A percentile compares a stretch with the other conserved stretches of the same genome.
These are phyloP conservation scores for Diceros bicornis DNA, from an alignment of 2,797 vertebrate genomes.

Conservation along the genomic window DNA sequence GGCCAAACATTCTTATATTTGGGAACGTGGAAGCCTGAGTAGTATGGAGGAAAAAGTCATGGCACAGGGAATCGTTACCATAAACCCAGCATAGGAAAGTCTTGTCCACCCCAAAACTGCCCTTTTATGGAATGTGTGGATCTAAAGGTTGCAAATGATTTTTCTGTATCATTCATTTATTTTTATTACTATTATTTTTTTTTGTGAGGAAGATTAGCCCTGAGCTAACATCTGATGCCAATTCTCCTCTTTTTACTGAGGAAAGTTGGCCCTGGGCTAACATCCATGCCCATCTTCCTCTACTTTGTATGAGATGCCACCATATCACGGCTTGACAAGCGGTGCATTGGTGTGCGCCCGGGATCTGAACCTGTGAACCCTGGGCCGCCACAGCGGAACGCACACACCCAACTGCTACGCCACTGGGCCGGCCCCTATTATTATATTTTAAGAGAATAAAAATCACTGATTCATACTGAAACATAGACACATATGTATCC, in stretches of 20 bases:
- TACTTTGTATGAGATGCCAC: too few species aligned
- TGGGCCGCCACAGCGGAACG: too few species aligned
- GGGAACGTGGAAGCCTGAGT: background rate
- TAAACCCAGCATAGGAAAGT: background rate
- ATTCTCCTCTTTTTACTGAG: too few species aligned
- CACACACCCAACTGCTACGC: too few species aligned
- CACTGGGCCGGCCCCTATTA: background rate
- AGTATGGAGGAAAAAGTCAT: background rate
- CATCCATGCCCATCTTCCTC: too few species aligned
- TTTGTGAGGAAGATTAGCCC: too few species aligned
- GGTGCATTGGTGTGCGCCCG: too few species aligned
- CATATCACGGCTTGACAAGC: too few species aligned
- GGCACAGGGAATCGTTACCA: background rate
- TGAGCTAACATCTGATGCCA: too few species aligned
- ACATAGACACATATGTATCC: background rate
- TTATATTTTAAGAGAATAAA: conserved; percentile 42
- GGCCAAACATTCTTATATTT: background rate
- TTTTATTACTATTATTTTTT: background rate
- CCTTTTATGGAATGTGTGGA: background rate
- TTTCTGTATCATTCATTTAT: background rate
- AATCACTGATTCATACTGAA: conserved; percentile 18
- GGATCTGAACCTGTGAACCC: too few species aligned
- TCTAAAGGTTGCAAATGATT: background rate
- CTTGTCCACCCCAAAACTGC: background rate
- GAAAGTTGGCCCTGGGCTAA: too few species aligned